Evolutionary conservation across 2,797 vertebrate genomes (phyloP).

Genomic region (Anguilla marmorata): DNA sequence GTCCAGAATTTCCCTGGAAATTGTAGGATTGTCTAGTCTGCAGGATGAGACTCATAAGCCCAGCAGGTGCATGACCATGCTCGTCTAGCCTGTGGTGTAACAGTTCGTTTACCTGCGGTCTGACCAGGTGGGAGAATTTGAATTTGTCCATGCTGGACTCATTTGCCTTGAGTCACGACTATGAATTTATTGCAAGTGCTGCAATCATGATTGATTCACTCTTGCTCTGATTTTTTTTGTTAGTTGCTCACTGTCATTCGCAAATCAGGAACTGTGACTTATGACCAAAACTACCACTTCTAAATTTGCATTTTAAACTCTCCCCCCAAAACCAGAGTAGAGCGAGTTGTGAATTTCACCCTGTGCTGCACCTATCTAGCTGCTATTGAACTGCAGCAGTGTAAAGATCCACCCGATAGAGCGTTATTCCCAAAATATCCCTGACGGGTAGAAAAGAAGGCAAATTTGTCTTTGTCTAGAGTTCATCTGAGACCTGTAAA

Average conservation of each 20-base stretch:
- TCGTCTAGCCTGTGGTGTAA: slow-evolving; percentile 10
- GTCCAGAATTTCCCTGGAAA: not conserved
- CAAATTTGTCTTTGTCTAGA: not conserved
- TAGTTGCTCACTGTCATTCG: not conserved
- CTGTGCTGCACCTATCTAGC: not conserved
- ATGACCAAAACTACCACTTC: not conserved
- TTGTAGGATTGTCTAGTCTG: not conserved
- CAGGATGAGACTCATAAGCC: not conserved
- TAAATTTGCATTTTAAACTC: not conserved
- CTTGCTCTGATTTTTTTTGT: not conserved
- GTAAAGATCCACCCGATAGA: not conserved
- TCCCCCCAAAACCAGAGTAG: not conserved
- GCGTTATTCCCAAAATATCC: not conserved
- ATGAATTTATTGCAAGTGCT: not conserved
- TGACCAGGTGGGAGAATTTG: slow-evolving; percentile 56
- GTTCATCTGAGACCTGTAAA: not conserved
- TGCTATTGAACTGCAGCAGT: not conserved
- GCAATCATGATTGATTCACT: not conserved
- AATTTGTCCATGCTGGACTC: slow-evolving; percentile 47
- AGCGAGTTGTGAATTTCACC: not conserved
- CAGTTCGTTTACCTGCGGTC: slow-evolving; percentile 45
- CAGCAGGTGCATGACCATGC: slow-evolving; percentile 45
- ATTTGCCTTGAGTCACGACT: slow-evolving; percentile 53
- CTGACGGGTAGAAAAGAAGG: not conserved
- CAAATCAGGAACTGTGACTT: not conserved